phyloP scores from a whole-genome alignment of 1,140 invertebrate genomes.

The Bathynomus jamesi region DNA sequence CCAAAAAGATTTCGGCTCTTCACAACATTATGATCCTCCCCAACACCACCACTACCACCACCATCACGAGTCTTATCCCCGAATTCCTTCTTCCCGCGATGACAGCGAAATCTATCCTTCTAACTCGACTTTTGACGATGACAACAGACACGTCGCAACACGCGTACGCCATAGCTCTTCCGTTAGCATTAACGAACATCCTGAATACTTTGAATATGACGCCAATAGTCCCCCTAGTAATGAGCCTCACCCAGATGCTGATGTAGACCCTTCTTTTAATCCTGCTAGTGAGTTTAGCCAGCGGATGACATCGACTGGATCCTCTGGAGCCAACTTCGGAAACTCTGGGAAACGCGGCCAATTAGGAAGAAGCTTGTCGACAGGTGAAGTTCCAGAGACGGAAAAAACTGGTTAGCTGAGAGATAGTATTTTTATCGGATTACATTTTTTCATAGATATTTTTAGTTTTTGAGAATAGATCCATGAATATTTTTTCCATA shows the following conservation, averaged over 20 bases:
- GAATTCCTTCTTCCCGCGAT: slow-evolving; percentile 11
- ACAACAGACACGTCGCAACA: slow-evolving; percentile 1
- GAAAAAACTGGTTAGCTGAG: slow-evolving; percentile 66
- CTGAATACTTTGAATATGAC: slow-evolving; percentile 44
- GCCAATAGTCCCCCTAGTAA: slow-evolving; percentile 40
- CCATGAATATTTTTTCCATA: no score
- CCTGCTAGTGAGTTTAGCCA: slow-evolving; percentile 41
- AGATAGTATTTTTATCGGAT: neutral
- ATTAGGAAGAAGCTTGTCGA: slow-evolving; percentile 70
- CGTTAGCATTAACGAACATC: slow-evolving; percentile 45
- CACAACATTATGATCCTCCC: slow-evolving; percentile 22
- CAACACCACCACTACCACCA: slow-evolving; percentile 22
- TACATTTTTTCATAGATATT: no score
- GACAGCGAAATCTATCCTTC: neutral
- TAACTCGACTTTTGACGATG: neutral
- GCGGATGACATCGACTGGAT: slow-evolving; percentile 37
- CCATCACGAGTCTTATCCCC: slow-evolving; percentile 24
- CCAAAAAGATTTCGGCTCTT: slow-evolving; percentile 8
- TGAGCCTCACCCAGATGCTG: slow-evolving; percentile 38
- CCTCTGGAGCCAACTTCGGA: slow-evolving; percentile 37
- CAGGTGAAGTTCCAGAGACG: slow-evolving; percentile 66
- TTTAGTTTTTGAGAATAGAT: no score
- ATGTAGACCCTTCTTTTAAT: slow-evolving; percentile 40
- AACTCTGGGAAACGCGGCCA: slow-evolving; percentile 51
- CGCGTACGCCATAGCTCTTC: slow-evolving; percentile 37